A percentile compares a stretch with the other conserved stretches of the same genome.
Evolutionary conservation across 1,140 invertebrate genomes (phyloP).

Genomic region (Holcopasites calliopsidis): DNA sequence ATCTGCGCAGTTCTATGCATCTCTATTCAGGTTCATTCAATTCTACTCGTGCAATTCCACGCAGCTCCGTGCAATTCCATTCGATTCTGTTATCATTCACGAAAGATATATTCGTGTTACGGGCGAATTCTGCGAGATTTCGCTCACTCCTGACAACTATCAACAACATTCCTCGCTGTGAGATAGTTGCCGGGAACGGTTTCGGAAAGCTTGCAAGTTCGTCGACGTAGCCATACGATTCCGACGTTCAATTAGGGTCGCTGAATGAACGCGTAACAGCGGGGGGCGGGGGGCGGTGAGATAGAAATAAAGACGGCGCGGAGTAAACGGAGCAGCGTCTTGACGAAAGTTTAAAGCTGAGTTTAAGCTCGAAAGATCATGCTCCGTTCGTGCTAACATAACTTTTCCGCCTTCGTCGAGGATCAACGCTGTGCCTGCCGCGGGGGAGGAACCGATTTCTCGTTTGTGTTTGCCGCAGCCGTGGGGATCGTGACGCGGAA

Average conservation of each 20-base stretch:
- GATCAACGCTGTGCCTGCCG: background rate
- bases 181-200: conserved; percentile 36
- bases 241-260: conserved; percentile 37
- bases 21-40: no score
- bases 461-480: conserved; percentile 5
- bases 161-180: background rate
- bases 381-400: background rate
- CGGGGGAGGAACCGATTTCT: conserved; percentile 13
- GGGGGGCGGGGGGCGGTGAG: background rate
- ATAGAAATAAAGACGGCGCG: conserved; percentile 6
- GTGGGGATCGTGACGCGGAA: conserved; percentile 34
- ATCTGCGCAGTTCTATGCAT: no score
- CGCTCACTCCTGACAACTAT: no score
- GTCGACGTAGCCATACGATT: conserved; percentile 23
- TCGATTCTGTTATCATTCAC: no score
- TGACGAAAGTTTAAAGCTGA: conserved; percentile 32
- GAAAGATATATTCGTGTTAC: no score
- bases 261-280: background rate
- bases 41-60: no score
- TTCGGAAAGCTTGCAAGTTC: conserved; percentile 55
- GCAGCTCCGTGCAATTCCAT: no score
- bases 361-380: conserved; percentile 32
- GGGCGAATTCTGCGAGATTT: no score
- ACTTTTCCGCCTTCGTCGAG: conserved; percentile 1
- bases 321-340: background rate